Evolutionary conservation across 2,113 vertebrate genomes (phyloP), one percentile per base, ranked within the genome.

Genomic region (Corvus moneduloides): DNA sequence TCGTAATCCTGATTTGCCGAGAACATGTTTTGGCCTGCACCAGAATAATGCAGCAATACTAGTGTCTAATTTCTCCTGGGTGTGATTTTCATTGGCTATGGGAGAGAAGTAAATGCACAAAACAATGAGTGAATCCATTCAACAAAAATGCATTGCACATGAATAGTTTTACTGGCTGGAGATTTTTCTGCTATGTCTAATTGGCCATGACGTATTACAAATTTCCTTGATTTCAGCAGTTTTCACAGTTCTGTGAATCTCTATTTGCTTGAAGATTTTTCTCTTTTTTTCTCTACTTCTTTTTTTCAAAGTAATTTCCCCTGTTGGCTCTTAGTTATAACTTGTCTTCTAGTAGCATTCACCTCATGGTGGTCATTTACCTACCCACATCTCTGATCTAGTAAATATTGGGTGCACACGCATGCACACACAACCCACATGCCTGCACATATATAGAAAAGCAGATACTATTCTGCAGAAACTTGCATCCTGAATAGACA

Each of bases 151-250:
- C 30, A 43, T 78, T 84, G 30, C n/a, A 76, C 16, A 18, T 78
- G 52, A 84, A 55, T 80, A 56, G 28, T 46, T 91, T 30, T 1
- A 44, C n/a, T 77, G 37, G 27, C 62, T 94, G 61, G 56, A 92
- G 62, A 66, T 91, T 89, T 91, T 92, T 20, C 6, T 41, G 7
- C 41, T 84, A 16, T 24, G 8, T 79, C 71, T 90, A 90, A 85
- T 76, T 74, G 46, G 28, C 64, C 59, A 16, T 58, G 68, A 51
- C 46, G 28, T 76, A 93, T 85, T 68, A 56, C 23, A 75, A 24
- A 79, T 66, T 92, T 78, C 51, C 80, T 77, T 79, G 44, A 64
- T 91, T 94, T 91, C 87, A 92, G 73, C 68, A 92, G 27, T 75
- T 92, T 78, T 78, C 22, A 16, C 67, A 58, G 61, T 74, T 90